Conservation (phyloP, 1,140 invertebrate genomes). For the Lerema accius region DNA sequence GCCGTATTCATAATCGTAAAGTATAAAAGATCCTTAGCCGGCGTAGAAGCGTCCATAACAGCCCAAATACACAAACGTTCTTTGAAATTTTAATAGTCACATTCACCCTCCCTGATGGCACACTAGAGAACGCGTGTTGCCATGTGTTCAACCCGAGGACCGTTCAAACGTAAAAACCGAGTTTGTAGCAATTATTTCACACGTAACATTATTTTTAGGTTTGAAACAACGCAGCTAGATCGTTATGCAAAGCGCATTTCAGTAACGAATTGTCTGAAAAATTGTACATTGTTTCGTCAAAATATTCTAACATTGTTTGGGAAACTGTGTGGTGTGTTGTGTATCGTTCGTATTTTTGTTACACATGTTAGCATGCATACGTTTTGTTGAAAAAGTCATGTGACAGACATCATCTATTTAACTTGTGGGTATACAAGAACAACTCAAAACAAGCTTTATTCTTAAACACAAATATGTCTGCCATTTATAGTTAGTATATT, state of each 20-base stretch:
- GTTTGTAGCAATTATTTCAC: slow-evolving; percentile 18
- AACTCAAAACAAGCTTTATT: no score
- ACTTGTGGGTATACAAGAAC: no score
- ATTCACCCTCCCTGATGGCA: slow-evolving; percentile 72
- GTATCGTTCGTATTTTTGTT: no score
- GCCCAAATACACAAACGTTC: slow-evolving; percentile 61
- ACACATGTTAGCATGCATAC: neutral
- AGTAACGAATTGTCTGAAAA: slow-evolving; percentile 17
- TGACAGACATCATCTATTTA: neutral
- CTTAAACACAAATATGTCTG: no score
- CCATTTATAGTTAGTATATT: no score
- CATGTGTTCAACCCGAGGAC: slow-evolving; percentile 48
- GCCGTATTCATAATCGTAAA: neutral
- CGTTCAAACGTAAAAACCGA: slow-evolving; percentile 25
- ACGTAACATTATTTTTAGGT: slow-evolving; percentile 20
- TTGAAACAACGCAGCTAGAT: slow-evolving; percentile 12
- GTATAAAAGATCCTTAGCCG: neutral
- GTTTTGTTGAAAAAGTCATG: neutral
- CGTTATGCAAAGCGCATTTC: slow-evolving; percentile 11
- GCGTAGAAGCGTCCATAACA: neutral
- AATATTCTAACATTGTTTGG: neutral
- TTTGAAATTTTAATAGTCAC: slow-evolving; percentile 80
- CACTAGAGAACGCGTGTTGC: slow-evolving; percentile 53
- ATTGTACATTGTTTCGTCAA: slow-evolving; percentile 9
- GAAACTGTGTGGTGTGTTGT: neutral